Conservation (phyloP, 23 tunicate species). For the Corella eumyota region DNA sequence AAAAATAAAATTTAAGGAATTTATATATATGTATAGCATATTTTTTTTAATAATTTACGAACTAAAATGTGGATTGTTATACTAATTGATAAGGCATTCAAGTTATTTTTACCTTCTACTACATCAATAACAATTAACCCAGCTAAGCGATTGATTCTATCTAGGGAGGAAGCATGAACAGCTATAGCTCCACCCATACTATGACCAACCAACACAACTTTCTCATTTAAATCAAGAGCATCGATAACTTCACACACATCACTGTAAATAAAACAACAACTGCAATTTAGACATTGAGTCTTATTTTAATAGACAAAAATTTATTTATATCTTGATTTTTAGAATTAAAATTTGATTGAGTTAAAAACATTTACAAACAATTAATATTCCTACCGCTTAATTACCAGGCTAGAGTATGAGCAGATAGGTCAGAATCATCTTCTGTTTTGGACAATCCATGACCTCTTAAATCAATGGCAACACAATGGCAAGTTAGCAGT, state of each 20-base stretch:
- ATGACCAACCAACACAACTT: constrained; percentile 76
- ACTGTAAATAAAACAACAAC: constrained; percentile 11
- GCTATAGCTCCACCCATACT: constrained; percentile 97
- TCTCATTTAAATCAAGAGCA: constrained; percentile 1
- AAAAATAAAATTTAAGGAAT: no score
- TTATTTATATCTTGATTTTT: no score
- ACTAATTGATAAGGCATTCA: neutral
- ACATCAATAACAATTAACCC: constrained; percentile 82
- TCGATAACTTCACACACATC: constrained; percentile 38
- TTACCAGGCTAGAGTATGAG: constrained; percentile 31
- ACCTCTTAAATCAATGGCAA: constrained; percentile 72
- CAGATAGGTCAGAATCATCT: constrained; percentile 38
- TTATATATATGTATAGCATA: no score
- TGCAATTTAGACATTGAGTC: neutral
- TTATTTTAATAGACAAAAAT: neutral
- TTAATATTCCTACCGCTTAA: neutral
- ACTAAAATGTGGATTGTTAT: no score
- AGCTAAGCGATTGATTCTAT: constrained; percentile 31
- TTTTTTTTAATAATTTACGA: no score
- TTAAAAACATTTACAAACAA: no score
- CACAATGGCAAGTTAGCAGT: constrained; percentile 65
- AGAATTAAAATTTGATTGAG: no score
- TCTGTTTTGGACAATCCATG: constrained; percentile 66
- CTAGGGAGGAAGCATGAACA: constrained; percentile 49
- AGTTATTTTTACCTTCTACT: constrained; percentile 70